Base-by-base conservation (phyloP, 2,888 invertebrate genomes). In the Rhopalosiphum nymphaeae region DNA sequence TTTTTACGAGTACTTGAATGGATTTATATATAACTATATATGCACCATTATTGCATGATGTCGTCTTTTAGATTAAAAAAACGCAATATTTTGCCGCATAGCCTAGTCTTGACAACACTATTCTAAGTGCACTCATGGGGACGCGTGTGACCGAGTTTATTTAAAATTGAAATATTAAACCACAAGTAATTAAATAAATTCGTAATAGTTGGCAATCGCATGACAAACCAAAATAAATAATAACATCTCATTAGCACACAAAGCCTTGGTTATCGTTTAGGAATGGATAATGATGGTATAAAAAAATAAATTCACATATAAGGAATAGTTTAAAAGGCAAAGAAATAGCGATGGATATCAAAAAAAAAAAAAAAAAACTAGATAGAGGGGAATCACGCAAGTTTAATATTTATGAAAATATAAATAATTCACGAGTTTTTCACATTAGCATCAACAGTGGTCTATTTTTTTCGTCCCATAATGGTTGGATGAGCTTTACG, bases 161-260 rank as follows among this genome's bases (percentile, higher is more conserved):
- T 87, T 92, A 61, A 89, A 86, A 88, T 92, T 92, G 92, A 92
- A 92, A 92, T 78, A 89, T 92, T 89, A 92, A 92, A 92, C 88
- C 88, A 2, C 67, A 67, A 25, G 92, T 78, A n/a, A 92, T 78
- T 44, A 88, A 88, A 92, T 88, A 53, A 78, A 78, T 78, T 10
- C 21, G n/a, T 53, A 29, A n/a, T 29, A 87, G 86, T 46, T 44
- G 26, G 57, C 26, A 56, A 92, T 92, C 78, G 92, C 92, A 42
- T 88, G 92, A 46, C 88, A 16, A 88, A 92, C 49, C 1, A 29
- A 67, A 49, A 67, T 92, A 88, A 92, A 88, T 67, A 92, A 92
- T 42, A 88, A 53, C 88, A 42, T 87, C 49, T 92, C 88, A 92
- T 92, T 92, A 78, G 88, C 78, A 46, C 88, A 56, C 46, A 85